Evolutionary conservation across 2,888 invertebrate species (phyloP).

Genomic region (Drosophila setosimentum): DNA sequence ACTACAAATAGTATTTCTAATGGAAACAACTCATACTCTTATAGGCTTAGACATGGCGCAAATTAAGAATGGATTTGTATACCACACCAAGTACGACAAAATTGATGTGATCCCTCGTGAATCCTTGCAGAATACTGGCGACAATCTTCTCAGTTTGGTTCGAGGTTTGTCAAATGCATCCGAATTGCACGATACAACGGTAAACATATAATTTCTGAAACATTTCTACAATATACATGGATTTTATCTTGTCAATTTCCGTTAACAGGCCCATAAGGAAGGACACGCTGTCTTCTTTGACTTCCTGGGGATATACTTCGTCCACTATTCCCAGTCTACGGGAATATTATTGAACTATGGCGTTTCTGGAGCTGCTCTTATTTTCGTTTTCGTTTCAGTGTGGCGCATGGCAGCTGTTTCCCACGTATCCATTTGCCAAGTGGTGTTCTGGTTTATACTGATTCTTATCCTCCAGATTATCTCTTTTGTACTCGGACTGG

Average conservation of each 20-base stretch:
- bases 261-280: conserved; percentile 86
- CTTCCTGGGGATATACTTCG: conserved; percentile 88
- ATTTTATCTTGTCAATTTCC: conserved; percentile 84
- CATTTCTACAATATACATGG: background rate
- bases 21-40: background rate
- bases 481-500: conserved; percentile 79
- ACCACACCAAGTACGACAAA: conserved; percentile 86
- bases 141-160: conserved; percentile 88
- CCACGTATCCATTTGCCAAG: conserved; percentile 53
- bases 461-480: conserved; percentile 50
- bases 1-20: background rate
- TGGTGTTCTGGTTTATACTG: conserved; percentile 60
- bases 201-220: conserved; percentile 24
- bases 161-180: conserved; percentile 85
- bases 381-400: conserved; percentile 71
- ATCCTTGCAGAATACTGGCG: conserved; percentile 90
- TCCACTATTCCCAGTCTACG: conserved; percentile 87
- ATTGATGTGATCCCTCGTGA: conserved; percentile 88
- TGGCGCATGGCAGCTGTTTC: conserved; percentile 72
- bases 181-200: conserved; percentile 75
- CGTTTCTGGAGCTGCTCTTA: conserved; percentile 81
- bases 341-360: conserved; percentile 83
- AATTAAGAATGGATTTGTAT: conserved; percentile 90
- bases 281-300: conserved; percentile 89
- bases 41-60: conserved; percentile 92